phyloP scores from a whole-genome alignment of 1,140 invertebrate genomes.

The Philotrypesis tridentata region DNA sequence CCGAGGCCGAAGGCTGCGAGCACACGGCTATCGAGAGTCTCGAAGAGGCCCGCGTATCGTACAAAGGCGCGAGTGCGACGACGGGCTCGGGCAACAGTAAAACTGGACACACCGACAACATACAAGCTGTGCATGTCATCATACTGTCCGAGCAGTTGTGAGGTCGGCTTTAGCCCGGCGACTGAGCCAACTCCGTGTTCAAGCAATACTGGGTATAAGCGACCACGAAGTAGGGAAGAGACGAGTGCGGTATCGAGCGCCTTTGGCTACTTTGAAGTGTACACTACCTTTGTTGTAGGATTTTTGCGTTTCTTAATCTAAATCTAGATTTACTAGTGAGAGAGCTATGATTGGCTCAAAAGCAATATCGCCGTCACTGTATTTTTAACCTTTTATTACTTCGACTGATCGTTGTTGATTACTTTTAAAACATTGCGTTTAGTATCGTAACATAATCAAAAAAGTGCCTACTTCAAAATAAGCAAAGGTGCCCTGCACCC shows the following conservation, averaged over 20 bases:
- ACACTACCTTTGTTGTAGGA: neutral
- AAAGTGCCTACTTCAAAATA: conserved; percentile 21
- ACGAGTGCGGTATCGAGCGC: neutral
- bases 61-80: conserved; percentile 51
- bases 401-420: conserved; percentile 13
- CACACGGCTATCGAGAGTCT: conserved; percentile 62
- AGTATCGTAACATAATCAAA: neutral
- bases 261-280: conserved; percentile 19
- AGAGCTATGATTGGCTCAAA: neutral
- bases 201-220: conserved; percentile 50
- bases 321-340: neutral
- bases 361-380: neutral
- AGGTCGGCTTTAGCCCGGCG: conserved; percentile 45
- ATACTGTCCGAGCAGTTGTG: conserved; percentile 72
- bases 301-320: neutral
- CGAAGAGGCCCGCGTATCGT: conserved; percentile 63
- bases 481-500: neutral
- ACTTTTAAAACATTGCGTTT: conserved; percentile 1
- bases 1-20: conserved; percentile 71
- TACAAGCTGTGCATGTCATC: conserved; percentile 71
- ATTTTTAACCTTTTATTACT: neutral
- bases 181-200: conserved; percentile 43
- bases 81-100: conserved; percentile 45
- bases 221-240: neutral
- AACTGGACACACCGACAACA: conserved; percentile 67